These are phyloP conservation scores for Tinea trinotella DNA, from an alignment of 2,888 invertebrate genomes.

Conservation along the genomic window DNA sequence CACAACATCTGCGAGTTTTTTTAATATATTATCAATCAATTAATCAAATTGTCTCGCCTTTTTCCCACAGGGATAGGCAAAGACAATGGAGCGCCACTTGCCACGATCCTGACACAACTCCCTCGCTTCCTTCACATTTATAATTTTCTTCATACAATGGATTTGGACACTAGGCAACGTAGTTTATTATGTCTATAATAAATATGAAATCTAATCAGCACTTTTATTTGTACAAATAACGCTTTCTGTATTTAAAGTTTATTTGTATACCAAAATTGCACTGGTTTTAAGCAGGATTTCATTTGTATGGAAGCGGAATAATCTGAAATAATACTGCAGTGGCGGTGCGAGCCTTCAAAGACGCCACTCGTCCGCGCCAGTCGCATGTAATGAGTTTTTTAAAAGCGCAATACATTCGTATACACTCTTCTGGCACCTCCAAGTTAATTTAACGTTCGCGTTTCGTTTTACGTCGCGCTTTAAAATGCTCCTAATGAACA, in stretches of 20 bases:
- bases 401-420: slow-evolving; percentile 45
- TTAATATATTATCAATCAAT: too few species aligned
- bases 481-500: slow-evolving; percentile 1
- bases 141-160: too few species aligned
- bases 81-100: too few species aligned
- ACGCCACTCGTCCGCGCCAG: slow-evolving; percentile 55
- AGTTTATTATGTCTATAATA: neutral
- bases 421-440: slow-evolving; percentile 7
- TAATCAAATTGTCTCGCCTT: too few species aligned
- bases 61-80: too few species aligned
- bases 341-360: slow-evolving; percentile 61
- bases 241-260: slow-evolving; percentile 43
- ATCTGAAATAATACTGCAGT: slow-evolving; percentile 66
- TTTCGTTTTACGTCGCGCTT: neutral
- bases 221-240: neutral
- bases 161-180: too few species aligned
- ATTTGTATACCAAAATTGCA: slow-evolving; percentile 69
- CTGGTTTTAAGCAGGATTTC: slow-evolving; percentile 71
- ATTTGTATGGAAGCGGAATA: slow-evolving; percentile 70
- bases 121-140: too few species aligned
- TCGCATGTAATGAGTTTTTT: slow-evolving; percentile 68
- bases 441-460: slow-evolving; percentile 2
- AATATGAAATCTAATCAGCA: too few species aligned
- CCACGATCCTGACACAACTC: too few species aligned
- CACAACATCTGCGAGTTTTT: too few species aligned